Evolutionary conservation across 2,113 vertebrate species (phyloP), one percentile per base, ranked within the genome.

Genomic region (Opisthocomus hoazin): DNA sequence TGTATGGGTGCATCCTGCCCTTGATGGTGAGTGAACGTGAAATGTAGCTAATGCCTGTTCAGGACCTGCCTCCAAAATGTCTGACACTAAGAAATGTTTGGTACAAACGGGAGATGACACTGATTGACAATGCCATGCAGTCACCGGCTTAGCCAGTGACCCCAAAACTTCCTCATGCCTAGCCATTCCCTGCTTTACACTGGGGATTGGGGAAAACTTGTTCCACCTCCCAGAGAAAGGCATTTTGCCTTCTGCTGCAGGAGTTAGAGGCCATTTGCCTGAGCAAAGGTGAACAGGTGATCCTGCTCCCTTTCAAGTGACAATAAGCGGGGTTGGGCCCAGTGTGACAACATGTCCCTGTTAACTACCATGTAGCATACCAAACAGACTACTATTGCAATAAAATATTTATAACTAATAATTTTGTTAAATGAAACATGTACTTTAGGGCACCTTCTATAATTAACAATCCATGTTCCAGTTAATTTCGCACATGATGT

Each of bases 341-440:
- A 60, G 9, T 29, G 17, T 6, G 16, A 68, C 30, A 41, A 83
- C 80, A 80, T 2, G 2, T 78, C 46, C 12, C 27, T 12, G 2
- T 41, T 93, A 91, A 90, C 37, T 73, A 58, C 48, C 30, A 15
- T 34, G 53, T n/a, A 54, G 39, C 1, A 2, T 53, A 90, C 20
- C 22, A 66, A 82, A 45, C 61, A 83, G 81, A 34, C 66, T 85
- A 54, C 50, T 80, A 18, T 23, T 77, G 58, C 58, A 61, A 45
- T 89, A 54, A 90, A 96, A 91, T 95, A 96, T 94, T 95, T 90
- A 87, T 69, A 89, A 46, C 84, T 91, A 82, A 91, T 91, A 21
- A 57, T 94, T 89, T 90, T 80, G 91, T 87, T 91, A 91, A 95
- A 89, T 87, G 53, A 93, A 94, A 95, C 65, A 36, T 54, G 66